A percentile compares a stretch with the other conserved stretches of the same genome.
Evolutionary conservation across 2,113 vertebrate genomes (phyloP).

Genomic region (Laticauda laticaudata): DNA sequence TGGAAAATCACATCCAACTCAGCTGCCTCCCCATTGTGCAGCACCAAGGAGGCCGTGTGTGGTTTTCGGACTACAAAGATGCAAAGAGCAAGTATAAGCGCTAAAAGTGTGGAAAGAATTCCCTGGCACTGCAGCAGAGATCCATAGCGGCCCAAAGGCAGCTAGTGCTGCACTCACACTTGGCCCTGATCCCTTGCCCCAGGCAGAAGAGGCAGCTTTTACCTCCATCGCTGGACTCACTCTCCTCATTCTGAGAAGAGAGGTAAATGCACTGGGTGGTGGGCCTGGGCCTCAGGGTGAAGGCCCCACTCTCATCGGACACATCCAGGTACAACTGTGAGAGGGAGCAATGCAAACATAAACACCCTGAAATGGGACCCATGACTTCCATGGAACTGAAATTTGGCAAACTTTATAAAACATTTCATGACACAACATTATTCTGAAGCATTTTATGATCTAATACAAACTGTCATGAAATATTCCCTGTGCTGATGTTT

Average conservation of each 20-base stretch:
- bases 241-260: not conserved
- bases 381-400: not conserved
- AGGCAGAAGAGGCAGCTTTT: not conserved
- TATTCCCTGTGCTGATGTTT: not conserved
- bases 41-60: conserved; percentile 64
- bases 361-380: not conserved
- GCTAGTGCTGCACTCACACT: too few species aligned
- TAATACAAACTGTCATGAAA: not conserved
- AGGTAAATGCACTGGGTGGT: conserved; percentile 62
- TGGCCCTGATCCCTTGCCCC: not conserved
- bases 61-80: conserved; percentile 66
- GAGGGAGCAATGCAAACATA: not conserved
- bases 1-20: conserved; percentile 79
- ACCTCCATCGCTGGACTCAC: conserved; percentile 38
- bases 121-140: not conserved
- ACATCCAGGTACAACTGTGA: conserved; percentile 80
- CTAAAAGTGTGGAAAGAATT: not conserved
- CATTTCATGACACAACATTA: not conserved
- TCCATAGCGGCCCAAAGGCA: not conserved
- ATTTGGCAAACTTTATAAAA: not conserved
- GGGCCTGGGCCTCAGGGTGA: conserved; percentile 70
- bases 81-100: not conserved
- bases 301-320: conserved; percentile 71
- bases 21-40: conserved; percentile 65
- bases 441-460: not conserved